Base-by-base conservation (phyloP, 1,140 invertebrate species). In the Yoshiicerus persimilis region DNA sequence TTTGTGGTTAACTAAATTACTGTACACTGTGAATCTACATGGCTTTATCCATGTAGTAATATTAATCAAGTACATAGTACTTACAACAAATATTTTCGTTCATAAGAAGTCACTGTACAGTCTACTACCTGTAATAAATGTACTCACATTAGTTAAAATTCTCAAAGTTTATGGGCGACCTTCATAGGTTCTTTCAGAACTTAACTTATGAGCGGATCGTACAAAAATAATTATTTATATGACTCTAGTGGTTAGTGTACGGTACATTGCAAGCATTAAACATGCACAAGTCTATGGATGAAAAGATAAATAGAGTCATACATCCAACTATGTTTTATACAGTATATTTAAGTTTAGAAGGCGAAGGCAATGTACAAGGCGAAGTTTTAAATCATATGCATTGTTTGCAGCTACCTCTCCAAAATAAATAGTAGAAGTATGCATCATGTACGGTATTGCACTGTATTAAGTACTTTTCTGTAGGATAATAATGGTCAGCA, bases 311-410 rank as follows among this genome's bases (percentile, higher is more conserved):
- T 16, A 70, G 25, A 30, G 5, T 11, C 30, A 32, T n/a, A n/a
- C n/a, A n/a, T n/a, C n/a, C n/a, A n/a, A n/a, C n/a, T n/a, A n/a
- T n/a, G n/a, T 30, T 70, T 3, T 70, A 25, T 66, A 30, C 25
- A 25, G 27, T 27, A 6, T n/a, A 66, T 66, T 27, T 70, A 30
- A 10, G 27, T 38, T 80, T 38, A 80, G 32, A 80, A 80, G 30
- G 30, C 75, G 75, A 80, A 80, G 75, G 75, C 32, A 80, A 80
- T n/a, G 75, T 32, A 80, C 75, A 80, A 80, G 75, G 75, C 30
- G 34, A 80, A 80, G 75, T 80, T 80, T 80, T 80, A 80, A 80
- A 38, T 80, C 75, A 36, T 36, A 38, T 66, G 25, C 32, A 77
- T 4, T 23, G 9, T 23, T n/a, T 66, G 56, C 20, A n/a, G 9